These are phyloP conservation scores for Scaptomyza tumidula DNA, from an alignment of 2,888 invertebrate species.

Conservation along the genomic window DNA sequence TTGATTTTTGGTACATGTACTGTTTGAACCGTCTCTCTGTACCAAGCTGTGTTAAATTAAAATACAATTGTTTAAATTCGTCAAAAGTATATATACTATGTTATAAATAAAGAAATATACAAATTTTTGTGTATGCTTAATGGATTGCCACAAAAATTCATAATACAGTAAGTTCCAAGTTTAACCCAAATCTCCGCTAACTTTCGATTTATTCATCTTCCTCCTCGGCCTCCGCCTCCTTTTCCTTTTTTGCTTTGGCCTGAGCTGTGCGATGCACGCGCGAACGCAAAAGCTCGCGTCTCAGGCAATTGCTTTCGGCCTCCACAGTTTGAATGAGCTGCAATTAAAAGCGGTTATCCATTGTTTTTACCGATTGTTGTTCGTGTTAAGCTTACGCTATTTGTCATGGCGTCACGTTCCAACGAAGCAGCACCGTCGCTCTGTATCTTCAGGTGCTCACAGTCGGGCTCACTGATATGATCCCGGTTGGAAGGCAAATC, in stretches of 20 bases:
- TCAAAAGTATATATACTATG: too few relatives aligned
- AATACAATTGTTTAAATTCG: too few relatives aligned
- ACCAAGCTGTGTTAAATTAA: not conserved
- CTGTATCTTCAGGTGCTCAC: too few relatives aligned
- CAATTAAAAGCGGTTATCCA: not conserved
- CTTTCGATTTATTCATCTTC: not conserved
- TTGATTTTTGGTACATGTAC: not conserved
- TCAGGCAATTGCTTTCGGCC: constrained; percentile 73
- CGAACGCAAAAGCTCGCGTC: constrained; percentile 79
- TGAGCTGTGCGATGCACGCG: constrained; percentile 67
- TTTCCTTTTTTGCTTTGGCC: constrained; percentile 44
- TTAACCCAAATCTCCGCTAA: not conserved
- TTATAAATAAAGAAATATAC: too few relatives aligned
- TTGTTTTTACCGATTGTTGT: not conserved
- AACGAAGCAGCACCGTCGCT: constrained; percentile 65
- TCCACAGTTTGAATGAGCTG: constrained; percentile 77
- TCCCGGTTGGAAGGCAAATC: constrained; percentile 3
- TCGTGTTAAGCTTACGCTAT: constrained; percentile 69
- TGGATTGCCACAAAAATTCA: not conserved
- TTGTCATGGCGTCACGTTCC: constrained; percentile 75
- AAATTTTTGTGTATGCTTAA: too few relatives aligned
- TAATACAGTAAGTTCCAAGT: not conserved
- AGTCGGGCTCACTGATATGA: constrained; percentile 39
- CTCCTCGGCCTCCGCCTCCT: constrained; percentile 6
- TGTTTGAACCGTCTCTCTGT: not conserved